Evolutionary conservation across 2,113 vertebrate genomes (phyloP), one percentile per base, ranked within the genome.

Genomic region (Pelecanus crispus): DNA sequence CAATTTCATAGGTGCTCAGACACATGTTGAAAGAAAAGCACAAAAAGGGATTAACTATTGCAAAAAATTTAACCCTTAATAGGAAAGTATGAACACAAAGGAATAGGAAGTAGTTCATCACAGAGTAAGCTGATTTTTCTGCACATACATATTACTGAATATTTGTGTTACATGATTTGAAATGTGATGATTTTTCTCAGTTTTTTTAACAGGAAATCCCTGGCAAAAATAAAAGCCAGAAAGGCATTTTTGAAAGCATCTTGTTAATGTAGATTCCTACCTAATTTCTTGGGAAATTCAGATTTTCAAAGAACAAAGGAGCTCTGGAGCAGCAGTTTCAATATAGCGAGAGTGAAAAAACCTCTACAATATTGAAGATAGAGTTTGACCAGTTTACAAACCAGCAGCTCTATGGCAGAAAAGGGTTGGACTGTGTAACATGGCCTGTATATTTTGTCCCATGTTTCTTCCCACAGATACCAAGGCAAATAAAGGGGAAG

Each of bases 351-450:
- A 68, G 4, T 50, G 17, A 31, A 32, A 68, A 82, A 55, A 20
- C 0, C 0, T 3, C 40, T 45, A 15, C 5, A 34, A 8, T 34
- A 21, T 1, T 68, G 22, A 68, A 56, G 14, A 31, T 6, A n/a
- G 5, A 2, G 4, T 44, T n/a, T 58, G 9, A 53, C 1, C 24
- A 49, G 4, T 56, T 70, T 53, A 25, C 6, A 21, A 45, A 77
- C 31, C 9, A 55, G 31, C 6, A 77, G 3, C 1, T 68, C 2
- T 56, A 5, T 49, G 10, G 4, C 7, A 84, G 38, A 81, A 77
- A 65, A 52, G 3, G 6, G 1, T 2, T 36, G 8, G 34, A 34
- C 11, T 47, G 15, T 24, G 17, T 52, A 74, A 32, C 8, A 12
- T 16, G 2, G 5, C 6, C 7, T 2, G 26, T 68, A 8, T 9